Evolutionary conservation across 37 sponge, comb jelly and placozoan genomes (phyloP), one percentile per base, ranked within the genome.

Genomic region (Lycopodina hypogea): DNA sequence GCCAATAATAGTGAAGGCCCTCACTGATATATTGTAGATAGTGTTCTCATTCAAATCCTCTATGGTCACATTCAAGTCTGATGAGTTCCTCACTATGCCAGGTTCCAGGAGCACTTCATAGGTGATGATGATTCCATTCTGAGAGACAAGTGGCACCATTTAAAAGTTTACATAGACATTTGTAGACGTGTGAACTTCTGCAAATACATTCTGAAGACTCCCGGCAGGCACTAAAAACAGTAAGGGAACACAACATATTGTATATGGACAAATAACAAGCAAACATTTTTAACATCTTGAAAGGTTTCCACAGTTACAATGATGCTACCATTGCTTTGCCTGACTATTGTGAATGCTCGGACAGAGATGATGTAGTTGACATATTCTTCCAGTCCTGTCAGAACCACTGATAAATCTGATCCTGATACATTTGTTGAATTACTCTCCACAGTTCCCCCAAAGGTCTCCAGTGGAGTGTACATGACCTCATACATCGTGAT

Each of bases 121-220:
- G 2, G 12, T 39, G 12, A n/a, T 83, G 75, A 83, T 83, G 60
- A 77, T 66, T 40, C 84, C 84, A 83, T 83, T 83, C 40, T 57
- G 53, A 45, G 42, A 42, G 3, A 40, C 24, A 23, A 4, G 12
- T 15, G 68, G 69, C n/a, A 76, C 77, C 17, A 4, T 51, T 7
- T 74, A 59, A 77, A 77, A 83, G 1, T 23, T 42, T 14, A 83
- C 77, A 35, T 37, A 22, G 45, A 83, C 39, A 2, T 1, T 51
- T 33, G 65, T 77, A n/a, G 77, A 62, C 0, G 77, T 63, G 11
- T n/a, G 21, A 30, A 37, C 48, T 2, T 19, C 21, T 35, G 77
- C 50, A 41, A 32, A 6, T 2, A 77, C 77, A 41, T 63, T 77
- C 65, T 77, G 65, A 2, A 65, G 77, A 32, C 0, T 23, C 1